These are phyloP conservation scores for Siniperca chuatsi DNA, from an alignment of 2,113 vertebrate species.

Conservation along the genomic window DNA sequence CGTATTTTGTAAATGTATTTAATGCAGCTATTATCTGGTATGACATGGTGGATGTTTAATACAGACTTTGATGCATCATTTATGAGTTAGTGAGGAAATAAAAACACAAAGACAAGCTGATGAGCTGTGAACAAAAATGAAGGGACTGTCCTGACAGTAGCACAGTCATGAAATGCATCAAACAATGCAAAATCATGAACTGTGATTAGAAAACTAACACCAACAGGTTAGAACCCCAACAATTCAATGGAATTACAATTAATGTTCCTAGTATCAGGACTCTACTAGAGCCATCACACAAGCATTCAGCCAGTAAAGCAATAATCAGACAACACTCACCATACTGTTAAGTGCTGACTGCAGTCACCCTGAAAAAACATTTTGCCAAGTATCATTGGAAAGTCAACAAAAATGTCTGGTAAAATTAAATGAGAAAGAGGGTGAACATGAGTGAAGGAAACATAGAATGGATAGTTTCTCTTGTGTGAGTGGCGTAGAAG, in stretches of 20 bases:
- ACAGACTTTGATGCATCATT: background rate
- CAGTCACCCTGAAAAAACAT: background rate
- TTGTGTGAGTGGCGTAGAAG: background rate
- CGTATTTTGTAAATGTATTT: background rate
- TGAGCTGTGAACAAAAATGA: slow-evolving; percentile 4
- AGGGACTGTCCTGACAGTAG: background rate
- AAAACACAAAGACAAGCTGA: slow-evolving; percentile 15
- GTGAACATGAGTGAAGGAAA: background rate
- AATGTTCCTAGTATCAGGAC: background rate
- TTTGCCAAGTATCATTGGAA: background rate
- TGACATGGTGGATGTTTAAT: background rate
- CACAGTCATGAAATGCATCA: background rate
- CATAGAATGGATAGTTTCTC: background rate
- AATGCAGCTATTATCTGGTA: slow-evolving; percentile 14
- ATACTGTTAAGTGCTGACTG: slow-evolving; percentile 1
- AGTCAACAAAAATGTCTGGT: background rate
- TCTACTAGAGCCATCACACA: background rate
- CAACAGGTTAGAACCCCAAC: background rate
- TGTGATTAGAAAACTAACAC: background rate
- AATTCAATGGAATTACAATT: slow-evolving; percentile 2
- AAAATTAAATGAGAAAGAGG: background rate
- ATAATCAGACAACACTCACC: slow-evolving; percentile 5
- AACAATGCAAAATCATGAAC: background rate
- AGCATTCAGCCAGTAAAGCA: background rate
- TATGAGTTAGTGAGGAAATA: slow-evolving; percentile 5